Evolutionary conservation across 1,140 invertebrate genomes (phyloP).

Genomic region (Drosophila watanabei): DNA sequence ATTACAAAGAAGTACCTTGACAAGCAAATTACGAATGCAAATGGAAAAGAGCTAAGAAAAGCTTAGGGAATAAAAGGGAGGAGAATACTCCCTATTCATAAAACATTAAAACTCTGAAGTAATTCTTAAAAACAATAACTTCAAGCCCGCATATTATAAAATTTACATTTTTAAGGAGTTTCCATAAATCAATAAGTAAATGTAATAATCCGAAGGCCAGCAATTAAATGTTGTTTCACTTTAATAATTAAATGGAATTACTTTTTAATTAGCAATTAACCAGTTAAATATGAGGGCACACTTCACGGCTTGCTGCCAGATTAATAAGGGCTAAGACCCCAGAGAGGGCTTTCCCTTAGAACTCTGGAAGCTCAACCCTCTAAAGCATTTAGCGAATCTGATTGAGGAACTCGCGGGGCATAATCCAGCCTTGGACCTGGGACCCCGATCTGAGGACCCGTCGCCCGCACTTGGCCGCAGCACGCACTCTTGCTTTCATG

Average conservation of each 20-base stretch:
- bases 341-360: conserved; percentile 3
- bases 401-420: conserved; percentile 15
- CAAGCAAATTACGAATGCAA: conserved; percentile 69
- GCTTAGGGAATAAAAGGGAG: neutral
- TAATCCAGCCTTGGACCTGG: conserved; percentile 17
- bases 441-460: neutral
- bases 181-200: conserved; percentile 38
- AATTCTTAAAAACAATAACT: neutral
- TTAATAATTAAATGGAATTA: conserved; percentile 37
- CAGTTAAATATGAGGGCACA: conserved; percentile 32
- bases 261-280: conserved; percentile 52
- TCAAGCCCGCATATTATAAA: conserved; percentile 13
- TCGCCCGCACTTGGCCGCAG: conserved; percentile 9
- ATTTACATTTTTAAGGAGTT: conserved; percentile 16
- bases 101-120: neutral
- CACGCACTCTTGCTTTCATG: conserved; percentile 68
- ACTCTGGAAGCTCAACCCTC: conserved; percentile 31
- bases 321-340: conserved; percentile 25
- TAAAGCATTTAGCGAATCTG: conserved; percentile 29
- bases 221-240: conserved; percentile 32
- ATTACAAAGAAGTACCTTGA: conserved; percentile 42
- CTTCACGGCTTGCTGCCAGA: conserved; percentile 29
- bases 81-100: neutral
- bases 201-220: conserved; percentile 12
- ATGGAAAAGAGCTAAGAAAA: conserved; percentile 16